Conservation (phyloP, 2,797 vertebrate species). For the Thalassophryne amazonica region DNA sequence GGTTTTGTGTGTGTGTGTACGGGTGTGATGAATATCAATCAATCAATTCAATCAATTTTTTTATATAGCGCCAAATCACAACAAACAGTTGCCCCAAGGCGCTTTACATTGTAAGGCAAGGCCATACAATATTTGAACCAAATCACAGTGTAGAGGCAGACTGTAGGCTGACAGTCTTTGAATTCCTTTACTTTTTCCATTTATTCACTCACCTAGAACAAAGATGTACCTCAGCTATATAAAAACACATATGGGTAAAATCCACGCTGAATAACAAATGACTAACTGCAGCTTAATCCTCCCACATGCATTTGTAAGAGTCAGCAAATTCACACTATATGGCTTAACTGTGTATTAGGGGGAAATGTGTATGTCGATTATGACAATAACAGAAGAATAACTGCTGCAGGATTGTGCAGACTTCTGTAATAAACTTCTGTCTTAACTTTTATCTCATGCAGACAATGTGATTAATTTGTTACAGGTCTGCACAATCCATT, state of each 20-base stretch:
- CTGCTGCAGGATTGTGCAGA: conserved; percentile 1
- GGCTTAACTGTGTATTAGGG: conserved; percentile 42
- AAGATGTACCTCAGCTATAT: conserved; percentile 20
- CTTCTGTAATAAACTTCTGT: no score
- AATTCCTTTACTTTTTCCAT: conserved; percentile 30
- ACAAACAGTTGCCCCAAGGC: no score
- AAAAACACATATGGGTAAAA: no score
- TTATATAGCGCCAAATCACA: no score
- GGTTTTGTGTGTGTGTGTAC: background rate
- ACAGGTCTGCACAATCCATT: no score
- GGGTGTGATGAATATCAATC: no score
- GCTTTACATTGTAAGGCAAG: no score
- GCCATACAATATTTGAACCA: conserved; percentile 1
- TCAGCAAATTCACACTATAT: conserved; percentile 66
- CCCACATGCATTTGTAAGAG: conserved; percentile 62
- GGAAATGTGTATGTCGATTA: conserved; percentile 35
- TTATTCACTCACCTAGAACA: conserved; percentile 37
- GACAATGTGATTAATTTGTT: no score
- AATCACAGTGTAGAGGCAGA: conserved; percentile 17
- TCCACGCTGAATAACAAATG: conserved; percentile 49
- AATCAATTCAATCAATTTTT: no score
- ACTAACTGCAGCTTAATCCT: conserved; percentile 45
- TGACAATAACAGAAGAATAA: conserved; percentile 7
- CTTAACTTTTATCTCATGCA: no score
- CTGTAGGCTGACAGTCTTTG: conserved; percentile 35